Evolutionary conservation across 2,113 vertebrate species (phyloP), one percentile per base, ranked within the genome.

Genomic region (Triplophysa siluroides): DNA sequence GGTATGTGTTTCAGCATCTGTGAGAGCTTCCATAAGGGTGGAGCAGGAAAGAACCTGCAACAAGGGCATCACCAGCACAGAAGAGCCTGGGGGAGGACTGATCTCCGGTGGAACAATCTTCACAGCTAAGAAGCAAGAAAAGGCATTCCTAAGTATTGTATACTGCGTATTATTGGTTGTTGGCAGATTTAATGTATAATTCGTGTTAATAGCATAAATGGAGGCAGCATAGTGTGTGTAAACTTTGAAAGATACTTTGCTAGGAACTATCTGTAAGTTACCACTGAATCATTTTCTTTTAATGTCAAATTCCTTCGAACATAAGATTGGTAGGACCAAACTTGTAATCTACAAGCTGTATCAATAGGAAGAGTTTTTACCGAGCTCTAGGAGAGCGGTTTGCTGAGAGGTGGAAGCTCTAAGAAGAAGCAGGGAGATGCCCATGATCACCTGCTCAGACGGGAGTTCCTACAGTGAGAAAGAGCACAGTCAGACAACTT

Each of bases 41-140:
- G 91, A 68, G 54, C 93, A 95, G 83, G 95, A 95, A 2, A 96
- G 83, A 2, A 99, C 93, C 89, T 98, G 96, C 33, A 99, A 92
- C 21, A 96, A 80, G 0, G 98, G 97, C 84, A 97, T 94, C 76
- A 96, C 86, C 76, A 99, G 86, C 75, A 93, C 75, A 0, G 88
- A 88, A 26, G 93, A 90, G 18, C 90, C 87, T 79, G 88, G 87
- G 4, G 93, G 91, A 0, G 88, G 87, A 21, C 83, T 86, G 1
- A 76, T 33, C 70, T 92, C 90, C 33, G 91, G 86, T 1, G 92
- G 92, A 45, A 94, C 83, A 47, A 98, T 76, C 87, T 90, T 94
- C 81, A 93, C 85, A 0, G 93, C 97, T 99, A 81, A 0, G 23
- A 5, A 21, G 69, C 38, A 79, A 79, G 52, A 38, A 21, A 26